These are phyloP conservation scores for Plecotus auritus DNA, from an alignment of 2,113 vertebrate species.

Conservation along the genomic window DNA sequence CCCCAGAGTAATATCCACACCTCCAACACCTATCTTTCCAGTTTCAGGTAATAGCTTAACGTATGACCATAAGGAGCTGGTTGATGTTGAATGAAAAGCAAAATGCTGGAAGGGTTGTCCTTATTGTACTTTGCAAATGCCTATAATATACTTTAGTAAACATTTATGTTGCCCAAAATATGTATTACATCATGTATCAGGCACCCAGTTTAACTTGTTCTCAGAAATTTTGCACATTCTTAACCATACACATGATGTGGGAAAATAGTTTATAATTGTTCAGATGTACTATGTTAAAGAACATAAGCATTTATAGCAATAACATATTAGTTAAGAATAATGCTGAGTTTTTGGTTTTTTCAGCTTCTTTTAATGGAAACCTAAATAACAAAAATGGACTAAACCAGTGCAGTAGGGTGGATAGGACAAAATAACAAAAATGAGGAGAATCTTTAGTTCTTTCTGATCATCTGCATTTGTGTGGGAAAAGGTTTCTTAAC, in stretches of 20 bases:
- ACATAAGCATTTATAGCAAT: not conserved
- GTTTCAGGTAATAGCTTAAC: slow-evolving; percentile 87
- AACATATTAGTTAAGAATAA: not conserved
- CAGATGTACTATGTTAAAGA: not conserved
- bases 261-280: not conserved
- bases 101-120: not conserved
- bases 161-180: not conserved
- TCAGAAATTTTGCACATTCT: slow-evolving; percentile 4
- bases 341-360: not conserved
- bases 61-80: slow-evolving; percentile 17
- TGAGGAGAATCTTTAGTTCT: not conserved
- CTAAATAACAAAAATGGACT: not conserved
- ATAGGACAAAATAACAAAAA: not conserved
- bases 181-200: not conserved
- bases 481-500: not conserved
- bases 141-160: not conserved
- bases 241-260: not conserved
- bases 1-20: slow-evolving; percentile 88
- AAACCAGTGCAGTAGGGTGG: not conserved
- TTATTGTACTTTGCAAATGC: not conserved
- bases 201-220: not conserved
- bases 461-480: not conserved
- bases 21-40: slow-evolving; percentile 89
- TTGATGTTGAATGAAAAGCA: slow-evolving; percentile 31
- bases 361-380: not conserved